Percentiles rank a stretch among this genome's conserved stretches.
Evolutionary conservation across 2,797 vertebrate species (phyloP).

Genomic region (Urosaurus nigricauda): DNA sequence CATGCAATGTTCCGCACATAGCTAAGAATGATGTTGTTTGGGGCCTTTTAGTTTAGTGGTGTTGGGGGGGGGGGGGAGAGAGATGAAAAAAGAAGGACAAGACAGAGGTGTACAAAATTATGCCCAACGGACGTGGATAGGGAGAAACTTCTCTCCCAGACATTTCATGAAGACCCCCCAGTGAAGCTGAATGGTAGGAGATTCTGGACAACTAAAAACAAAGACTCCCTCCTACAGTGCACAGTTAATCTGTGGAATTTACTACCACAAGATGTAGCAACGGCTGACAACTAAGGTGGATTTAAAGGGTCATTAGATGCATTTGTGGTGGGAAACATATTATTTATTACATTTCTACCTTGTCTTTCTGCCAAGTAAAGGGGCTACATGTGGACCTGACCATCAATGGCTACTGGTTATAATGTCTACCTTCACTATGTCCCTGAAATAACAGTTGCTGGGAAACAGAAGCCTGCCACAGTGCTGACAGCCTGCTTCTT

Average conservation of each 20-base stretch:
- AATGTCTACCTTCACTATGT: background rate
- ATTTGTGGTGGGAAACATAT: background rate
- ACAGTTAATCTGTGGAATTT: too few relatives aligned
- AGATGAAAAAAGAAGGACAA: background rate
- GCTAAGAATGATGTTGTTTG: background rate
- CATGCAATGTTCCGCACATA: background rate
- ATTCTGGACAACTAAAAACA: too few relatives aligned
- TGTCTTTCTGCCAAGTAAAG: too few relatives aligned
- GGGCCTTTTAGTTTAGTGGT: background rate
- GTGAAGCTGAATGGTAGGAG: background rate
- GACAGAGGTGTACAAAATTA: background rate
- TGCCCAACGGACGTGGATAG: background rate
- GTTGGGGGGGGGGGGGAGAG: rapidly evolving
- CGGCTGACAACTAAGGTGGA: too few relatives aligned
- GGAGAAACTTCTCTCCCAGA: too few relatives aligned
- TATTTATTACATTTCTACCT: background rate
- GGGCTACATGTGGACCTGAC: background rate
- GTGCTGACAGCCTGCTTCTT: background rate
- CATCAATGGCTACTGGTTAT: background rate
- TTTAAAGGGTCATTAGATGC: background rate
- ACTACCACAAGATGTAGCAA: background rate
- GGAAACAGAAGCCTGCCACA: background rate
- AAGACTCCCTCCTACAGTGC: too few relatives aligned
- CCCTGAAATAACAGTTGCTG: background rate
- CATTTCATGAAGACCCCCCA: background rate